Base-by-base conservation (phyloP, 1,140 invertebrate species). In the Aphelenchoides fujianensis region DNA sequence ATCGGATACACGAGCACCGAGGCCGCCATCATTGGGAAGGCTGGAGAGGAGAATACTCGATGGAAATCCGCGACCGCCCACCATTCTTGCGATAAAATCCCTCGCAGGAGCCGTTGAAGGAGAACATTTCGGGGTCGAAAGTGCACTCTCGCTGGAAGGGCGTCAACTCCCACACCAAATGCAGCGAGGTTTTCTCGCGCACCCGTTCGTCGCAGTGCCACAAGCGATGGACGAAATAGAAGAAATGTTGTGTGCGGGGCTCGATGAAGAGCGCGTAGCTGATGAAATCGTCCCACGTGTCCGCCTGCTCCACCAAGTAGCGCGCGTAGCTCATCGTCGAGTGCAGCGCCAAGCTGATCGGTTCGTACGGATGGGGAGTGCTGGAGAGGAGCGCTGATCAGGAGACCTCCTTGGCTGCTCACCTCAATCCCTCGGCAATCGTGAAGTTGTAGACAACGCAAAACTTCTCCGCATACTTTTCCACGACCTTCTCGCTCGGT, bases 1-100 rank as follows among this genome's bases (percentile, higher is more conserved):
- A 72, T 72, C 2, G 71, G 71, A 62, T 72, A 72, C n/a, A 69
- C n/a, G 30, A 69, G 30, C n/a, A 69, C 68, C 0, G 67, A 30
- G 2, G 68, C 12, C 1, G 68, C 12, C 64, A 28, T 70, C 32
- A 23, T 12, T 2, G 63, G 63, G 53, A 66, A 37, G 0, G 63
- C 67, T 69, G 27, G 5, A 69, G 12, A 31, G 70, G 9, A 1
- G 16, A n/a, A n/a, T 19, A 66, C 16, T 61, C 23, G 30, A 66
- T 2, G 12, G 2, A 64, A 41, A 28, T 54, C 3, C 30, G 16
- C 23, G 12, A 5, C 36, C 27, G n/a, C 36, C 27, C 7, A n/a
- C 59, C 36, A 16, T 35, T n/a, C 59, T 52, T n/a, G n/a, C 2
- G 1, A 61, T 37, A 12, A 66, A 34, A 66, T n/a, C 32, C 36